Evolutionary conservation across 2,113 vertebrate genomes (phyloP).

Genomic region (Tor tambroides): DNA sequence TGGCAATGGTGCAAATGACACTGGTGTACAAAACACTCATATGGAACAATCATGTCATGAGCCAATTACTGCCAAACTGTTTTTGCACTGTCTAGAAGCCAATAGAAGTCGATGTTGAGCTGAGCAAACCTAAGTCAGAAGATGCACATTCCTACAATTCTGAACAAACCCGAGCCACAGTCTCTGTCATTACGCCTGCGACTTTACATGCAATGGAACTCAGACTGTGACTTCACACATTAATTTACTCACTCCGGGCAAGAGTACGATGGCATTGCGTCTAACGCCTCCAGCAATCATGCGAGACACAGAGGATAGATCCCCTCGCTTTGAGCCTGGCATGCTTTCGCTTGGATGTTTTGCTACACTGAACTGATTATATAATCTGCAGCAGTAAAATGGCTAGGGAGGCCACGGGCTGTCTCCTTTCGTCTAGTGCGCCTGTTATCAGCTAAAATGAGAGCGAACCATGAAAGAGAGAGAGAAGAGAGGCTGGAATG

Average conservation of each 20-base stretch:
- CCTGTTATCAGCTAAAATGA: slow-evolving; percentile 65
- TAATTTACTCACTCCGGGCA: neutral
- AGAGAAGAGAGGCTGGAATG: neutral
- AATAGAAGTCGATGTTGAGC: neutral
- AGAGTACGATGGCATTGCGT: neutral
- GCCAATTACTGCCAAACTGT: neutral
- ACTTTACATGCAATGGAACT: neutral
- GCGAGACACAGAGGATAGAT: slow-evolving; percentile 44
- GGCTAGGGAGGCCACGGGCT: slow-evolving; percentile 68
- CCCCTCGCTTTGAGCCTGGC: slow-evolving; percentile 61
- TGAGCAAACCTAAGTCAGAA: neutral
- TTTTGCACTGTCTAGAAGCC: neutral
- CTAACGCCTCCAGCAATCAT: slow-evolving; percentile 47
- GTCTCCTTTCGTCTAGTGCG: slow-evolving; percentile 70
- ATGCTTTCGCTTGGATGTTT: slow-evolving; percentile 71
- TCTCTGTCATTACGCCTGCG: neutral
- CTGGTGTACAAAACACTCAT: neutral
- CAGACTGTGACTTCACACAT: neutral
- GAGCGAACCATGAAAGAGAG: neutral
- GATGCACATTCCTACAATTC: neutral
- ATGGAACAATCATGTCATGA: neutral
- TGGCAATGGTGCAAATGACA: neutral
- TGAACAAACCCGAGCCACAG: neutral
- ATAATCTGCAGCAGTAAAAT: slow-evolving; percentile 68
- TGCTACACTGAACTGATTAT: slow-evolving; percentile 76